Base-by-base conservation (phyloP, 1,140 invertebrate genomes). In the Aphelenchoides fujianensis region DNA sequence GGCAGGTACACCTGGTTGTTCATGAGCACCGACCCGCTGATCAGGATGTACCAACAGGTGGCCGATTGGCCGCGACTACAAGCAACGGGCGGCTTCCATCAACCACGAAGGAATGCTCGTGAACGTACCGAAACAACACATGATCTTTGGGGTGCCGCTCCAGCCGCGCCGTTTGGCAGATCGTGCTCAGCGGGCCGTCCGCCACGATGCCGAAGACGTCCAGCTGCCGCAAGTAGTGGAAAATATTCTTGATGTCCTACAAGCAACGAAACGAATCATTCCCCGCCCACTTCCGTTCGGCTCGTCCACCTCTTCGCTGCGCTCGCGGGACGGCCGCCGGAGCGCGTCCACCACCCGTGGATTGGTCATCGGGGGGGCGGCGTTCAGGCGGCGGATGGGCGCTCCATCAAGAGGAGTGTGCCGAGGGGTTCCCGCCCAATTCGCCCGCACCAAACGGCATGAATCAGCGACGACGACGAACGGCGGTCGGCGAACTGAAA, bases 1-100 rank as follows among this genome's bases (percentile, higher is more conserved):
- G 76, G 76, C 35, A 78, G 36, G 37, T 78, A 81, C 31, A 78
- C 62, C 72, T 78, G 78, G 30, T 80, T 81, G 70, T 78, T 77
- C 78, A 77, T 78, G 36, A 81, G 70, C 5, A 78, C 76, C 19
- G 76, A 78, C 16, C 76, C 76, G 55, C 71, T 77, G 16, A 78
- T 37, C 12, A 78, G 53, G 66, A 78, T 78, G 54, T 77, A 78
- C 78, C 78, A 78, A 62, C 76, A 78, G n/a, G 76, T 78, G 16
- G 76, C 76, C 23, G 77, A 66, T 64, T 78, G 76, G 0, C 76
- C 76, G 37, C 79, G 80, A 61, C 76, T 78, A 68, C 27, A 69
- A 71, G 31, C 28, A 69, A 71, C 31, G n/a, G 9, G 23, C 74
- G n/a, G 41, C 12, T 48, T 12, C 23, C 41, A 12, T 48, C 41